Base-by-base conservation (phyloP, 1,140 invertebrate genomes). In the Papilio helenus region DNA sequence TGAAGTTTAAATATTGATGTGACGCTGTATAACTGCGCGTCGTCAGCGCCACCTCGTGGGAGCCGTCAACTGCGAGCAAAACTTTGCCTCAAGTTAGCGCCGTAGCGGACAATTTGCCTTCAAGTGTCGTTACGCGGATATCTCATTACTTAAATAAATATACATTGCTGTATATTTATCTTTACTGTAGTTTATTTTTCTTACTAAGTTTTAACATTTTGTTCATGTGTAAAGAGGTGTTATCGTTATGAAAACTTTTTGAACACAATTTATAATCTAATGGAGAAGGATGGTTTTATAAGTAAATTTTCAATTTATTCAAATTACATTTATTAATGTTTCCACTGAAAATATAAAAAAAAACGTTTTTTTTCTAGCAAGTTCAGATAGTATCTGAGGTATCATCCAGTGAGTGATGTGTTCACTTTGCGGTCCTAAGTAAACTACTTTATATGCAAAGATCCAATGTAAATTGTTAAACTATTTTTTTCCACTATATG, bases 121-220 rank as follows among this genome's bases (percentile, higher is more conserved):
- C 58, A 61, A 26, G 58, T 61, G 58, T 61, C 23, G 58, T 61
- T 26, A 61, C 58, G 12, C 58, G 58, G 58, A 61, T 61, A 26
- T 61, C 58, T 61, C 3, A 61, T 61, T 61, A 26, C 58, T 61
- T 26, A 61, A 61, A 61, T 61, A 61, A 26, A 61, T 5, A 61
- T 26, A 26, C 58, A 14, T 61, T 26, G 55, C 12, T 23, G 20
- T 61, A 61, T 3, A 23, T 61, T 61, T 61, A 26, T 61, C 23
- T 61, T 61, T 23, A 61, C 23, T 61, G 51, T 55, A 55, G 0
- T 55, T 5, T 55, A 55, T 55, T 20, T 55, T 20, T n/a, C n/a
- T 55, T 55, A 55, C 0, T 9, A 5, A 2, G n/a, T n/a, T 49
- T 49, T 14, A 16, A 55, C 4, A n/a, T 55, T n/a, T 20, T 20